These are phyloP conservation scores for Aurelia sp. DNA, from an alignment of 30 jellyfish, hydroid and myxozoan genomes.

Conservation along the genomic window DNA sequence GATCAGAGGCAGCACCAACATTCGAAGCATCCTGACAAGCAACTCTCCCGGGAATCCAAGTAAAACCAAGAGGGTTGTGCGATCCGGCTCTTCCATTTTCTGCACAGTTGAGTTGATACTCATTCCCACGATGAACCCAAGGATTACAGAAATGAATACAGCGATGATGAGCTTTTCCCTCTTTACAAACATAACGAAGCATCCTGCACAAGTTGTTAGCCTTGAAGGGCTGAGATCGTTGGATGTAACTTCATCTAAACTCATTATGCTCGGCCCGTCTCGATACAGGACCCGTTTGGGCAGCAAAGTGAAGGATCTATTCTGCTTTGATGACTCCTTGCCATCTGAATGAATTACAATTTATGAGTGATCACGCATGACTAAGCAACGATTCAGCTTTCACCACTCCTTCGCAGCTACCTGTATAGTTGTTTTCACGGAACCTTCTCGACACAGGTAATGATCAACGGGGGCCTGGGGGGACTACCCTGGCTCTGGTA, in stretches of 20 bases:
- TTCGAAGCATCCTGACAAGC: conserved; percentile 77
- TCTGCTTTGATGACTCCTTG: no score
- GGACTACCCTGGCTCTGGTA: no score
- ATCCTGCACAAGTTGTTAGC: conserved; percentile 23
- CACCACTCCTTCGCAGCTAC: no score
- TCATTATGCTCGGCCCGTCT: neutral
- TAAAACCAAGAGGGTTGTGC: conserved; percentile 68
- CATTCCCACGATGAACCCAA: conserved; percentile 84
- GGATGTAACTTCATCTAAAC: neutral
- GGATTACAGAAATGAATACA: conserved; percentile 67
- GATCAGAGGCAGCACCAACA: conserved; percentile 87
- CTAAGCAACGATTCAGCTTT: no score
- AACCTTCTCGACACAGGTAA: no score
- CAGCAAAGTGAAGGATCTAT: no score
- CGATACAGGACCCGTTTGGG: no score
- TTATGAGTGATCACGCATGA: no score
- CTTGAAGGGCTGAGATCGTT: neutral
- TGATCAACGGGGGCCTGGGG: no score
- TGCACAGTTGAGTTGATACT: conserved; percentile 75
- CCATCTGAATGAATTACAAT: no score
- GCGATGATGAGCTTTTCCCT: conserved; percentile 72
- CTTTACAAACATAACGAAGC: conserved; percentile 47
- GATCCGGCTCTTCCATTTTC: conserved; percentile 74
- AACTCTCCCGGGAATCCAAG: conserved; percentile 93
- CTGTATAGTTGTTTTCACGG: no score